Base-by-base conservation (phyloP, 2,113 vertebrate species). In the Myodes glareolus region DNA sequence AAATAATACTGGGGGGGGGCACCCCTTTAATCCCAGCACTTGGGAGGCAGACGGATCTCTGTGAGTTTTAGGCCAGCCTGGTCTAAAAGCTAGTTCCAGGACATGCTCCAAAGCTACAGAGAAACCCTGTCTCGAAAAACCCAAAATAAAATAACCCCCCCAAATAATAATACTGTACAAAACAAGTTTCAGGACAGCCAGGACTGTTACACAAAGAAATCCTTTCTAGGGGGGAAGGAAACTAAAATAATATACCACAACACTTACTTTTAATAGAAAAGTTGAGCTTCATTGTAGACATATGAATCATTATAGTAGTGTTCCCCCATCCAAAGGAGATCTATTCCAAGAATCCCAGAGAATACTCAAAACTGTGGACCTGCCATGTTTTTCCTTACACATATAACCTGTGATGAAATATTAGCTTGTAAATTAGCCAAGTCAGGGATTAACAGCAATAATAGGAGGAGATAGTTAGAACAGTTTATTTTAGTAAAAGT, bases 181-280 rank as follows among this genome's bases (percentile, higher is more conserved):
- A 58, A 17, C 55, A 58, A 58, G 55, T 58, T 58, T 19, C 55
- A 58, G 55, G 55, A 58, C 55, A 58, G 17, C 55, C 55, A 58
- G 55, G 19, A 21, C 55, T 58, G 19, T 58, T 58, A 58, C 19
- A 58, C 55, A 58, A 19, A 58, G 55, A 58, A 58, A 19, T 58
- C 55, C 17, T 58, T 58, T 58, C 55, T 58, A 5, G 19, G 55
- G 21, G 55, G 19, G 19, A 21, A 58, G 55, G 55, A 58, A 21
- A 7, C 55, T 36, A 70, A 36, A 70, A 36, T 70, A 17, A 70
- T 70, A 36, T 70, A 36, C 68, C 7, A 70, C 16, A 33, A 19
- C 33, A 70, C 68, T 89, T 73, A 45, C 85, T 94, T 91, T 92
- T 92, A 94, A 55, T 82, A 68, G 58, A 90, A 90, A 92, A 95